Base-by-base conservation (phyloP, 2,113 vertebrate species). In the Halichoeres trimaculatus region DNA sequence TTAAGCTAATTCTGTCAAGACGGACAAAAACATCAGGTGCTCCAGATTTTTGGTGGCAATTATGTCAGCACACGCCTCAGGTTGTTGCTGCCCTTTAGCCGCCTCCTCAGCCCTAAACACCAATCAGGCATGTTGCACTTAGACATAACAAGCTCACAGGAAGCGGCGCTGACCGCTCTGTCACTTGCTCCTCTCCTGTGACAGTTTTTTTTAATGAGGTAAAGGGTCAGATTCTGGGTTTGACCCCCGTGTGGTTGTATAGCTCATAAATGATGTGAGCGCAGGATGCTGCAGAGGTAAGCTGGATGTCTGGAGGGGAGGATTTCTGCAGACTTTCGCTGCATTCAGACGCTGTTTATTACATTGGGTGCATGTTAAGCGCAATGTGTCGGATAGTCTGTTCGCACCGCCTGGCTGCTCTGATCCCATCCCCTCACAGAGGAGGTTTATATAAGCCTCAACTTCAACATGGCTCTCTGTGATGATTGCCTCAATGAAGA, bases 71-170 rank as follows among this genome's bases (percentile, higher is more conserved):
- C 38, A 22, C 2, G 36, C 55, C 14, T 65, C 41, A 76, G 56
- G 71, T 23, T 35, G 76, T 4, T 4, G 45, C 60, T 85, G 74
- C 50, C 81, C 81, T 85, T 63, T 30, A 50, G 72, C 77, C 26
- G 63, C 75, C 72, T 82, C 70, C 70, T 70, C 69, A 1, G 70
- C 59, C 73, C 65, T 40, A 69, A 89, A 78, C 89, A 84, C 69
- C 86, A 81, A 72, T 83, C 76, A 80, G 70, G 66, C 63, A 3
- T 76, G 81, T 76, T 76, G 76, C 16, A 47, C 53, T 60, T 10
- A 24, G 66, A 77, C 67, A 70, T 84, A 90, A 90, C 86, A 76
- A 90, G 87, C 81, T 83, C 70, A 24, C 53, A 0, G 55, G 41
- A 16, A 76, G 36, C 17, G 22, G 52, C 57, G 0, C n/a, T 1